Conservation (phyloP, 2,888 invertebrate genomes). For the Neoscelio sp. region DNA sequence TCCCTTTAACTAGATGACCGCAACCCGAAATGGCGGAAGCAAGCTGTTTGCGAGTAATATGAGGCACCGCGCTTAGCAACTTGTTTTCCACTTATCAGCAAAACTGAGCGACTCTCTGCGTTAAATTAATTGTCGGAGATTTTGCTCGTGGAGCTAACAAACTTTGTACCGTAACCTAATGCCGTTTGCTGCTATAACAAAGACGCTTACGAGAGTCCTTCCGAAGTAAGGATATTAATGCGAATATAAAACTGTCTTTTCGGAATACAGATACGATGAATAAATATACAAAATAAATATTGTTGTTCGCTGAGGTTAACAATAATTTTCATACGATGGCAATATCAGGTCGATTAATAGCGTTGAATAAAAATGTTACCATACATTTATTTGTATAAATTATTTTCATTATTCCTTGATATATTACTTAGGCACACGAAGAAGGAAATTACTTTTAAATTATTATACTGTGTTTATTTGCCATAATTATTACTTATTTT, state of each 20-base stretch:
- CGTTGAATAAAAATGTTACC: too few relatives aligned
- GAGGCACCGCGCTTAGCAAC: slow-evolving; percentile 54
- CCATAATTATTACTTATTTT: too few relatives aligned
- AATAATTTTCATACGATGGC: too few relatives aligned
- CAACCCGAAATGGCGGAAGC: slow-evolving; percentile 55
- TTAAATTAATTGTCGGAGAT: slow-evolving; percentile 58
- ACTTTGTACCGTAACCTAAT: slow-evolving; percentile 54
- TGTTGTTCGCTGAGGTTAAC: slow-evolving; percentile 7
- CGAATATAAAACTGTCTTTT: too few relatives aligned
- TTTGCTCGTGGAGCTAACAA: slow-evolving; percentile 51
- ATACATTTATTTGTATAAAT: too few relatives aligned
- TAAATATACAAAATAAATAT: too few relatives aligned
- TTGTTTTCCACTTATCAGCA: slow-evolving; percentile 64
- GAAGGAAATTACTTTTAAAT: too few relatives aligned
- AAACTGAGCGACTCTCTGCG: slow-evolving; percentile 48
- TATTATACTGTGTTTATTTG: too few relatives aligned
- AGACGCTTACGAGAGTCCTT: slow-evolving; percentile 43
- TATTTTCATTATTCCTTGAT: too few relatives aligned
- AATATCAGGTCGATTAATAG: too few relatives aligned
- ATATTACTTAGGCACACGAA: too few relatives aligned
- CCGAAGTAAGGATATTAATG: slow-evolving; percentile 23
- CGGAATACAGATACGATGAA: too few relatives aligned
- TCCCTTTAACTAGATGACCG: slow-evolving; percentile 37
- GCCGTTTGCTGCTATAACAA: slow-evolving; percentile 41
- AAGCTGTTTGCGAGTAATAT: slow-evolving; percentile 63